Conservation (phyloP, 2,113 vertebrate genomes). For the Chlamydotis undulata region DNA sequence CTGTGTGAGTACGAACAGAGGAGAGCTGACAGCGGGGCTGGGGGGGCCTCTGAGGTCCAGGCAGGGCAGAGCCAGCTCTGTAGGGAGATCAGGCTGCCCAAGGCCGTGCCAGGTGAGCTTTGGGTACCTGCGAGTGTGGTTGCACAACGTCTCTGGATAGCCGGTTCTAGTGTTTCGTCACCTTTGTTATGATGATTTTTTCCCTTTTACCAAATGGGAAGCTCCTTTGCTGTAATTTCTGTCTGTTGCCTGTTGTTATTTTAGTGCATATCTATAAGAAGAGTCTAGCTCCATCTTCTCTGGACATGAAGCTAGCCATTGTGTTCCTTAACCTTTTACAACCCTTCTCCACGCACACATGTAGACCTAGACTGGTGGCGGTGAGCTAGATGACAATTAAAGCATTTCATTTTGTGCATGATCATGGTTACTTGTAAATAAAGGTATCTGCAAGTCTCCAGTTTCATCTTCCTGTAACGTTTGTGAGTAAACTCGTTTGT, state of each 20-base stretch:
- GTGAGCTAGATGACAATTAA: not conserved
- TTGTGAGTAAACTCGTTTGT: not conserved
- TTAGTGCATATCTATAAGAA: not conserved
- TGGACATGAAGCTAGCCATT: not conserved
- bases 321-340: not conserved
- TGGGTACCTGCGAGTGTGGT: too few relatives aligned
- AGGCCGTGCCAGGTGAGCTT: too few relatives aligned
- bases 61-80: too few relatives aligned
- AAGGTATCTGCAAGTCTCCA: not conserved
- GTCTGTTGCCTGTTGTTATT: accelerated
- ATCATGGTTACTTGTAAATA: not conserved
- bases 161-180: too few relatives aligned
- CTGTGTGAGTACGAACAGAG: not conserved
- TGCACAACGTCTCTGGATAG: too few relatives aligned
- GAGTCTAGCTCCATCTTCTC: not conserved
- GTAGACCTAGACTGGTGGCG: not conserved
- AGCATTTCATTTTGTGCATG: not conserved
- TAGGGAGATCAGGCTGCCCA: too few relatives aligned
- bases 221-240: too few relatives aligned
- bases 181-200: too few relatives aligned
- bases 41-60: too few relatives aligned
- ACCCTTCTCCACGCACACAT: not conserved
- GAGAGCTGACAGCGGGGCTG: too few relatives aligned
- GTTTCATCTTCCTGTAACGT: not conserved
- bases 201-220: too few relatives aligned